Evolutionary conservation across 1,140 invertebrate genomes (phyloP), one percentile per base, ranked within the genome.

Genomic region (Drosophila pectinifera): DNA sequence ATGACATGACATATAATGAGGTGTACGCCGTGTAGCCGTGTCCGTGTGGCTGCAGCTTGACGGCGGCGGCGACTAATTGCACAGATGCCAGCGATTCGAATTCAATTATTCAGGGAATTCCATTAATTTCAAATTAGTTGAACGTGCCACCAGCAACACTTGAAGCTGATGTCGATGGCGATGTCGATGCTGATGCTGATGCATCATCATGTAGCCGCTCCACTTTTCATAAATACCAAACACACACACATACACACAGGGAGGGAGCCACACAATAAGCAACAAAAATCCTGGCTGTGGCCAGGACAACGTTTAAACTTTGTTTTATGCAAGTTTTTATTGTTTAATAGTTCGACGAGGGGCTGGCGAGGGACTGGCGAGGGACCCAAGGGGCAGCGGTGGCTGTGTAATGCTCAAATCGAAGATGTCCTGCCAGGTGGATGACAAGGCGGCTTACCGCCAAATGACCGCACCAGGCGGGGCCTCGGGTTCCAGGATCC

Each of bases 51-150:
- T 79, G 75, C 63, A 70, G 62, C 56, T 79, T 76, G 80, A 74
- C 75, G 61, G 80, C 65, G 72, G 56, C 55, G 45, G 64, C 64
- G 59, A 83, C 80, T 84, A 79, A 83, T 83, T 83, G 68, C 64
- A 53, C 64, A 64, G 74, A 78, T 78, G 74, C 65, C 74, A 70
- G 67, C 76, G 80, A 89, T 89, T 90, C 85, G 82, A 78, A 89
- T 89, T 89, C 84, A 89, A 89, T 89, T 89, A 89, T 89, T 89
- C 74, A 89, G 82, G 80, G 85, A 89, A 89, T 89, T 89, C 88
- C 84, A 89, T 89, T 89, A 89, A 89, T 89, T 80, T 83, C 69
- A 89, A 89, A 89, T 89, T 89, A 89, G 85, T 80, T 84, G 80
- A 75, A 84, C 84, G 85, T 80, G 81, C 81, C 82, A 86, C 78